Base-by-base conservation (phyloP, 2,888 invertebrate genomes). In the Caenorhabditis wallacei region DNA sequence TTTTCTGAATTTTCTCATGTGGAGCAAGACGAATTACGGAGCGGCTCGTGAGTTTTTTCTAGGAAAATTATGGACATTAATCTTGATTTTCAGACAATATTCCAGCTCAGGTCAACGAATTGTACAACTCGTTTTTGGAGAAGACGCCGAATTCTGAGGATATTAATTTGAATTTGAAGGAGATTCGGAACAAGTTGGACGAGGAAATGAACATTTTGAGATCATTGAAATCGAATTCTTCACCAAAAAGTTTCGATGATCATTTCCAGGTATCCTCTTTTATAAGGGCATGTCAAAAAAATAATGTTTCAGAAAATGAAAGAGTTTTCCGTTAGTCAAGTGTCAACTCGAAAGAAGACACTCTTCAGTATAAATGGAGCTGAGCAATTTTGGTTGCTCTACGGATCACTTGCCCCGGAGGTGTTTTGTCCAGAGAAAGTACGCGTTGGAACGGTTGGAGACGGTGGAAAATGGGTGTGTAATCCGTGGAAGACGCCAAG, bases 401-500 rank as follows among this genome's bases (percentile, higher is more conserved):
- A 78, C 54, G 82, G 72, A 13, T 18, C 82, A 7, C 56, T 82
- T 22, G 72, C 72, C 11, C 56, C 82, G 11, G 82, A 82, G 46
- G 82, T 82, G 20, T 59, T 61, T 26, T 82, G 82, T 61, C 63
- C 69, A 18, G 53, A 40, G 5, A 82, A 82, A 59, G 59, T 76
- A 18, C 66, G 82, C 16, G 68, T 84, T 18, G 84, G 84, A 3
- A 71, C 64, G n/a, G 30, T 84, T 1, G 76, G 80, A 37, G 84
- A 84, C 37, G 84, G 84, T 22, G 84, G 84, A 18, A 84, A 84
- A 56, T 84, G 84, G 84, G 54, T 68, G 2, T 84, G 84, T 40
- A 80, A 84, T 84, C 80, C 80, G 22, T 76, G 75, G 80, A 76
- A 72, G 13, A 51, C 76, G 35, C 84, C 84, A 1, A 24, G 71